A percentile compares a stretch with the other conserved stretches of the same genome.
These are phyloP conservation scores for Pomatostomus ruficeps DNA, from an alignment of 2,113 vertebrate species.

Conservation along the genomic window DNA sequence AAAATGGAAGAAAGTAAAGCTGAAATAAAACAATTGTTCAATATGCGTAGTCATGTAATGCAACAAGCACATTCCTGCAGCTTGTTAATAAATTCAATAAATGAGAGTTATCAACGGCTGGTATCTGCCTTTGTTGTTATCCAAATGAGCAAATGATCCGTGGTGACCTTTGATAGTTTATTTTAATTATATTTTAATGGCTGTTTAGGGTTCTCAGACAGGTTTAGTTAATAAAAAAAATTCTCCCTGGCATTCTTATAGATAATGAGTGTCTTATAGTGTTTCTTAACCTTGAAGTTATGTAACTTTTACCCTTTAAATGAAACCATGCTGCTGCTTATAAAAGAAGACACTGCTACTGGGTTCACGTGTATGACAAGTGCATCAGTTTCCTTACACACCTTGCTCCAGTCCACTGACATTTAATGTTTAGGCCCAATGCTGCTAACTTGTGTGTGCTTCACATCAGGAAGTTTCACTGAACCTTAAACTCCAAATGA, in stretches of 20 bases:
- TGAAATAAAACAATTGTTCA: not conserved
- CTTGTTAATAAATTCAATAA: conserved; percentile 47
- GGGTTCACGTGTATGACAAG: not conserved
- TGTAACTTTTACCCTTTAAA: not conserved
- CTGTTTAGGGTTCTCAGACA: not conserved
- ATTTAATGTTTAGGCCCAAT: not conserved
- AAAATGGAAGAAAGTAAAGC: not conserved
- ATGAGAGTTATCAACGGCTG: conserved; percentile 23
- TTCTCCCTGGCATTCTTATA: not conserved
- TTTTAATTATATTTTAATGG: not conserved
- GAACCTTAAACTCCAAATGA: not conserved
- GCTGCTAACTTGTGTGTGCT: not conserved
- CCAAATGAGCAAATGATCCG: conserved; percentile 17
- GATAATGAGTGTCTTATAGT: not conserved
- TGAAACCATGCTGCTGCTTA: not conserved
- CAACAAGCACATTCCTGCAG: conserved; percentile 6
- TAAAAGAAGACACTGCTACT: not conserved
- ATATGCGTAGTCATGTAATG: not conserved
- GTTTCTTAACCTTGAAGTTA: not conserved
- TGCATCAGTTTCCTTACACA: not conserved
- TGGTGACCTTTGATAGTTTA: conserved; percentile 46
- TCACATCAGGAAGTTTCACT: not conserved
- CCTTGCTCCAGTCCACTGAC: not conserved
- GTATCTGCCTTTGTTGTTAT: conserved; percentile 21
- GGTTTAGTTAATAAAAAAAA: not conserved